These are phyloP conservation scores for Dallia pectoralis DNA, from an alignment of 2,797 vertebrate genomes.

Conservation along the genomic window DNA sequence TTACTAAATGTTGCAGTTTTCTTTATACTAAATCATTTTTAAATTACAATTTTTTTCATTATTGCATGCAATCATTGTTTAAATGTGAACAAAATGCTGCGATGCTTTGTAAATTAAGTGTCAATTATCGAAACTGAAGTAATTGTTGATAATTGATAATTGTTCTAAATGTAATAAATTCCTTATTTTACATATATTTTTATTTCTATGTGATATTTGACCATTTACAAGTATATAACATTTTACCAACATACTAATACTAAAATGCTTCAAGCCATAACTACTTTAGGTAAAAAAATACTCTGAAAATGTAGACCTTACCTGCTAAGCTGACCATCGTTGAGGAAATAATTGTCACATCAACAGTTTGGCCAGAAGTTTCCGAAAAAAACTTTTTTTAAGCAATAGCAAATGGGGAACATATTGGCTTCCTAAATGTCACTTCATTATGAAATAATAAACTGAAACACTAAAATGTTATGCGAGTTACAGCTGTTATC, in stretches of 20 bases:
- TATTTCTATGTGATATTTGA: neutral
- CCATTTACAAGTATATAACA: neutral
- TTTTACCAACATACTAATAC: neutral
- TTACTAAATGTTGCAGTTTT: too few relatives aligned
- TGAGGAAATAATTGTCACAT: neutral
- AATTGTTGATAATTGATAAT: too few relatives aligned
- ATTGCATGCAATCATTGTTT: neutral
- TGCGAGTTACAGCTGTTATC: neutral
- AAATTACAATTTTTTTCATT: too few relatives aligned
- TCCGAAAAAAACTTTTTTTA: neutral
- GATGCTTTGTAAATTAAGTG: neutral
- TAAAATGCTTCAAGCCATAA: neutral
- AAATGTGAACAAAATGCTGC: neutral
- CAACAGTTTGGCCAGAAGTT: neutral
- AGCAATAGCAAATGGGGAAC: neutral
- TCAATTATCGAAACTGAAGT: neutral
- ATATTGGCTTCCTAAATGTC: neutral
- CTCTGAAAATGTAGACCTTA: neutral
- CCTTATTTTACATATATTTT: too few relatives aligned
- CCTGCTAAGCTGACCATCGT: neutral
- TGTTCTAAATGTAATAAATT: too few relatives aligned
- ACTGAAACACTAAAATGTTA: neutral
- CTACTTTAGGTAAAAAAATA: neutral
- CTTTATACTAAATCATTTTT: too few relatives aligned
- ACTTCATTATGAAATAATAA: neutral